These are phyloP conservation scores for Sebastes taczanowskii DNA, from an alignment of 2,797 vertebrate species.

Conservation along the genomic window DNA sequence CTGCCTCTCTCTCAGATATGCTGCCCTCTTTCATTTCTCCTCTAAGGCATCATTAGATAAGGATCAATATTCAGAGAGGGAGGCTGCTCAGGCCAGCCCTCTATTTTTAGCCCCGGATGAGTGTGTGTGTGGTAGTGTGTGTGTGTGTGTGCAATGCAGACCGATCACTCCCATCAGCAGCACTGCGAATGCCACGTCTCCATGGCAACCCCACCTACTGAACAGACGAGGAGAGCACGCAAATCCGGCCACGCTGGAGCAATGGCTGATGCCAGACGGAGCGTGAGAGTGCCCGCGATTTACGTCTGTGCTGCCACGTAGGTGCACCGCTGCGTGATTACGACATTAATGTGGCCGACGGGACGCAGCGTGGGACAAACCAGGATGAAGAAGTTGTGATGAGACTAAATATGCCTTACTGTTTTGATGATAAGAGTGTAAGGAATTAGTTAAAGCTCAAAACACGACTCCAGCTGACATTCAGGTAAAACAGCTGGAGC, in stretches of 20 bases:
- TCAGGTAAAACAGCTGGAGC: neutral
- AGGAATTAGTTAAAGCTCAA: neutral
- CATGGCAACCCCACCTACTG: slow-evolving; percentile 78
- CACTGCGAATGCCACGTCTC: slow-evolving; percentile 61
- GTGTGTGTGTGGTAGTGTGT: neutral
- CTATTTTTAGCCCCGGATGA: slow-evolving; percentile 78
- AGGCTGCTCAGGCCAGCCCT: slow-evolving; percentile 51
- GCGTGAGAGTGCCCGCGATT: slow-evolving; percentile 70
- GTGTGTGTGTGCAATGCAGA: slow-evolving; percentile 38
- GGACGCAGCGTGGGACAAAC: slow-evolving; percentile 59
- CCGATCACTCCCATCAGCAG: slow-evolving; percentile 68
- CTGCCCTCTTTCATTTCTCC: slow-evolving; percentile 54
- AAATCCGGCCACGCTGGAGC: slow-evolving; percentile 82
- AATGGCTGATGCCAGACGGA: slow-evolving; percentile 75
- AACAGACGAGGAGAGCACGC: slow-evolving; percentile 71
- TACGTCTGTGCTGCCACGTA: slow-evolving; percentile 40
- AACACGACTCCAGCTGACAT: neutral
- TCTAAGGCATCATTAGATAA: slow-evolving; percentile 68
- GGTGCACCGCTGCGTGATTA: slow-evolving; percentile 33
- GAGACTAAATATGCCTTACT: neutral
- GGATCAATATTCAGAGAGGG: slow-evolving; percentile 75
- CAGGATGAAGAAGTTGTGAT: slow-evolving; percentile 6
- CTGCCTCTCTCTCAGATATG: slow-evolving; percentile 21
- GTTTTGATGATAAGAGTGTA: neutral
- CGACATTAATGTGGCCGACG: slow-evolving; percentile 24